These are phyloP conservation scores for Melangyna quadrimaculata DNA, from an alignment of 2,888 invertebrate species.

Conservation along the genomic window DNA sequence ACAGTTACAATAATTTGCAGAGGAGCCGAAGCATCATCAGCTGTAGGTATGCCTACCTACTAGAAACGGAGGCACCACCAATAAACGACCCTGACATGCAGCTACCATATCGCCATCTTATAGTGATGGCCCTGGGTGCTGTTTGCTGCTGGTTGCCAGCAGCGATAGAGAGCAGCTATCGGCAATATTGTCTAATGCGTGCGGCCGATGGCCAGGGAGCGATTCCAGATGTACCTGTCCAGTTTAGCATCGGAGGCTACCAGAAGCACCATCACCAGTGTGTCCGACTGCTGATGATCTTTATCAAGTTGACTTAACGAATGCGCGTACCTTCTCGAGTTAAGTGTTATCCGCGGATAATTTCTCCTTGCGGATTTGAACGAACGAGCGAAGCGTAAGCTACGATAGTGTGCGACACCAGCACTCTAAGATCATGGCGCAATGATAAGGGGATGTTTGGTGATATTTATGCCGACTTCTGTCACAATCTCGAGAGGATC, in stretches of 20 bases:
- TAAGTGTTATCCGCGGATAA: slow-evolving; percentile 61
- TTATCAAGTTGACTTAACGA: slow-evolving; percentile 65
- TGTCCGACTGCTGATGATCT: slow-evolving; percentile 46
- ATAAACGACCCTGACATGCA: slow-evolving; percentile 28
- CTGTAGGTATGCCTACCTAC: neutral
- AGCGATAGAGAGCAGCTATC: slow-evolving; percentile 41
- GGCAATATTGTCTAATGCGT: slow-evolving; percentile 69
- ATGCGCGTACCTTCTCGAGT: slow-evolving; percentile 50
- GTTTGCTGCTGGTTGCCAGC: neutral
- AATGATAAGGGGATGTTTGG: slow-evolving; percentile 59
- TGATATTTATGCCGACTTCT: slow-evolving; percentile 70
- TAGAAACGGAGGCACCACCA: slow-evolving; percentile 23
- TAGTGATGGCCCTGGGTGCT: neutral
- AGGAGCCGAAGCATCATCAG: neutral
- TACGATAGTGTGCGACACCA: slow-evolving; percentile 37
- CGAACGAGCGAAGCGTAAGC: slow-evolving; percentile 54
- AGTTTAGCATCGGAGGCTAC: slow-evolving; percentile 39
- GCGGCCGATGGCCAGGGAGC: slow-evolving; percentile 64
- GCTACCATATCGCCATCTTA: slow-evolving; percentile 15
- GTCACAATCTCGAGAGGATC: slow-evolving; percentile 64
- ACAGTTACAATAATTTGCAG: slow-evolving; percentile 45
- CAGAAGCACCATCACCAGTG: neutral
- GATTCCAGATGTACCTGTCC: slow-evolving; percentile 67
- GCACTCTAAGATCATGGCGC: slow-evolving; percentile 33
- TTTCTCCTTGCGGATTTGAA: slow-evolving; percentile 52